Conservation (phyloP, 2,888 invertebrate species). For the Zaprionus bogoriensis region DNA sequence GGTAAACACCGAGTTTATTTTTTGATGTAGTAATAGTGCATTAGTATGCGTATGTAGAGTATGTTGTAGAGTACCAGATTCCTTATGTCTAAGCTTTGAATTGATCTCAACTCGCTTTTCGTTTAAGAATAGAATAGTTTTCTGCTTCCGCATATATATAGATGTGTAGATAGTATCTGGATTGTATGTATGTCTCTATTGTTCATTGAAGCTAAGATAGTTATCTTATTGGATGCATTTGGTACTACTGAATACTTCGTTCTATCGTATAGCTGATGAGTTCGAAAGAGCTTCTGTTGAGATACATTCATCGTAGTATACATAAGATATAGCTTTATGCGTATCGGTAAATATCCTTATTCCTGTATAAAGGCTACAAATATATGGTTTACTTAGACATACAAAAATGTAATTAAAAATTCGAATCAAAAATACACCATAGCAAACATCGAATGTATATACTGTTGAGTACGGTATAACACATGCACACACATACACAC, state of each 20-base stretch:
- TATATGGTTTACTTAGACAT: slow-evolving; percentile 37
- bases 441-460: slow-evolving; percentile 60
- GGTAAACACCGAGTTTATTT: slow-evolving; percentile 49
- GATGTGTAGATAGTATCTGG: background rate
- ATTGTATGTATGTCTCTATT: background rate
- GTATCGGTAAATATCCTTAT: slow-evolving; percentile 7
- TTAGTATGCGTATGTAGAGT: slow-evolving; percentile 37
- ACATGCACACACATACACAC: slow-evolving; percentile 39
- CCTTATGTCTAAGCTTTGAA: background rate
- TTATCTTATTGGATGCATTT: background rate
- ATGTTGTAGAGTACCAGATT: slow-evolving; percentile 1
- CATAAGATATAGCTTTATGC: background rate
- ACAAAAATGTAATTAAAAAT: slow-evolving; percentile 61
- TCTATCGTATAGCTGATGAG: background rate
- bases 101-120: background rate
- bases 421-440: slow-evolving; percentile 73
- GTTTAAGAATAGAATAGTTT: background rate
- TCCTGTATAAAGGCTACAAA: background rate
- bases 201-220: background rate
- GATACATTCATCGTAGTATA: too few species aligned
- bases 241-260: background rate
- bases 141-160: background rate
- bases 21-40: slow-evolving; percentile 44
- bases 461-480: slow-evolving; percentile 44
- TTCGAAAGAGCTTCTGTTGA: background rate